phyloP scores from a whole-genome alignment of 2,113 vertebrate genomes.

The Synodontis membranacea region DNA sequence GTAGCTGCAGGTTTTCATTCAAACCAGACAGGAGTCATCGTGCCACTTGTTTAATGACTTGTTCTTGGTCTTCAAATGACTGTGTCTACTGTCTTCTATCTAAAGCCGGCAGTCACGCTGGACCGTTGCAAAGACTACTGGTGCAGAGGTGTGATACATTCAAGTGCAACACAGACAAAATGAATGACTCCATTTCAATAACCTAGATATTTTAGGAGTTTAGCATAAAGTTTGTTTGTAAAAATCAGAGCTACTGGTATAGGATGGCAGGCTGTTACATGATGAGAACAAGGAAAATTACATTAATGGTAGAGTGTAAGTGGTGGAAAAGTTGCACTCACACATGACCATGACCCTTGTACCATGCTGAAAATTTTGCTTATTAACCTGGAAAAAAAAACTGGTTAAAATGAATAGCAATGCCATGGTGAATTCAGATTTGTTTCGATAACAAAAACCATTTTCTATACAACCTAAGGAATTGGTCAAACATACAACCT shows the following conservation, averaged over 20 bases:
- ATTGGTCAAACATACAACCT: neutral
- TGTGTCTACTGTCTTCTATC: neutral
- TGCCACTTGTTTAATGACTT: neutral
- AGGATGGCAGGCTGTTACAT: neutral
- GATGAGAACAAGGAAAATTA: neutral
- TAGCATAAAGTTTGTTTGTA: neutral
- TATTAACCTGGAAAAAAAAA: neutral
- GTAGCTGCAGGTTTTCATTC: neutral
- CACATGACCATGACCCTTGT: neutral
- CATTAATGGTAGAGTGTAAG: neutral
- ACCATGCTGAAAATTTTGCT: neutral
- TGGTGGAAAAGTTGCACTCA: neutral
- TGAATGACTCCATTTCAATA: neutral
- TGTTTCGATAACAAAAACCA: neutral
- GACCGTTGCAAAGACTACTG: neutral
- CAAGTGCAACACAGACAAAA: slow-evolving; percentile 1
- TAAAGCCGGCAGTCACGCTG: neutral
- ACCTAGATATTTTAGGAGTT: neutral
- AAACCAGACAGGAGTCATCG: neutral
- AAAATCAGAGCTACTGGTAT: neutral
- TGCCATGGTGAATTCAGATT: neutral
- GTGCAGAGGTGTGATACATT: neutral
- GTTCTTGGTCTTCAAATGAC: neutral
- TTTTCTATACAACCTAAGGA: neutral
- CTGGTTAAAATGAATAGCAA: neutral